Percentiles rank a stretch among this genome's conserved stretches.
Evolutionary conservation across 2,888 invertebrate genomes (phyloP).

Genomic region (Neoaliturus tenellus): DNA sequence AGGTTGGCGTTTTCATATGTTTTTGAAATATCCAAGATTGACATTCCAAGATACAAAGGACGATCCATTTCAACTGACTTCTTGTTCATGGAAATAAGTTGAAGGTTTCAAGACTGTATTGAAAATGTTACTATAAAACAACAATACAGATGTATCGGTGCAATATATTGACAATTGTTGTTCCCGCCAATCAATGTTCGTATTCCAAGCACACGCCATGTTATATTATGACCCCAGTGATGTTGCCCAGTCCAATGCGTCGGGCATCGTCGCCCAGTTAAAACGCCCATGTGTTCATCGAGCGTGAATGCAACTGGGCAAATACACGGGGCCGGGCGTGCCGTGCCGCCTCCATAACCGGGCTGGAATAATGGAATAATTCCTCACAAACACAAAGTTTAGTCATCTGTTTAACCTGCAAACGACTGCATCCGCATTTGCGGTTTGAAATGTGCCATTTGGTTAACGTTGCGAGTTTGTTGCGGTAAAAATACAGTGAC

Average conservation of each 20-base stretch:
- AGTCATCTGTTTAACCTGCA: not conserved
- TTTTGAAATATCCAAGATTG: no score
- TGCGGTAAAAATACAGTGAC: not conserved
- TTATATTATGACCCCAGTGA: not conserved
- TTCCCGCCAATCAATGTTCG: no score
- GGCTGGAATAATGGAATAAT: not conserved
- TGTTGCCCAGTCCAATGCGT: not conserved
- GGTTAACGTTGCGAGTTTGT: not conserved
- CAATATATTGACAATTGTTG: no score
- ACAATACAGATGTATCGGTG: no score
- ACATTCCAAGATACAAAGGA: no score
- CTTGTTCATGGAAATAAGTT: no score
- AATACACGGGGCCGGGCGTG: not conserved
- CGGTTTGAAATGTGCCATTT: not conserved
- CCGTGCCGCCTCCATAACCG: not conserved
- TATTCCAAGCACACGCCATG: no score
- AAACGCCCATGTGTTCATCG: not conserved
- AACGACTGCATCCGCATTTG: not conserved
- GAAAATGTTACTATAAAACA: no score
- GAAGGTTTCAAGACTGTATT: no score
- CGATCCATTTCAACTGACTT: no score
- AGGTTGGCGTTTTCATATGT: no score
- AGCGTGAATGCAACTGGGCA: constrained; percentile 9
- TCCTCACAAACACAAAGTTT: not conserved
- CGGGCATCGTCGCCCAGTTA: not conserved